A percentile compares a stretch with the other conserved stretches of the same genome.
These are phyloP conservation scores for Schizaphis graminum DNA, from an alignment of 2,888 invertebrate genomes.

Conservation along the genomic window DNA sequence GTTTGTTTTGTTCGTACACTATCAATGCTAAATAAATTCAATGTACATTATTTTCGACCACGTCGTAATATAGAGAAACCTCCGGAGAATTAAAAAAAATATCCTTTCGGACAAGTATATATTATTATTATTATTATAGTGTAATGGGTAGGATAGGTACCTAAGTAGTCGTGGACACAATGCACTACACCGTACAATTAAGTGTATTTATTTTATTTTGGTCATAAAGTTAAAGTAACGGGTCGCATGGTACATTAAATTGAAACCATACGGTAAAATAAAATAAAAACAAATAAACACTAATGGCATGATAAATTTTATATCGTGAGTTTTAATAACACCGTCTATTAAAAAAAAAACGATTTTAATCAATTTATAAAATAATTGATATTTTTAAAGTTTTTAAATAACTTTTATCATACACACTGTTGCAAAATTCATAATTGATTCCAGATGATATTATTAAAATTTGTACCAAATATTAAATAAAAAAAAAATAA, in stretches of 20 bases:
- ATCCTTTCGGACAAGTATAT: neutral
- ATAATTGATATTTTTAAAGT: too few relatives aligned
- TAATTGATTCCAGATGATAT: neutral
- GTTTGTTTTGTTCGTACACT: neutral
- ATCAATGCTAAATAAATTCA: neutral
- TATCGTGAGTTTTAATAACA: neutral
- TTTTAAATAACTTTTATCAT: neutral
- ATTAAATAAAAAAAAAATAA: too few relatives aligned
- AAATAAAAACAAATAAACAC: conserved; percentile 27
- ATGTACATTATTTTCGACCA: conserved; percentile 13
- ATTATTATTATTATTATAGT: neutral
- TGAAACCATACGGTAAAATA: conserved; percentile 22
- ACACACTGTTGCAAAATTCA: neutral
- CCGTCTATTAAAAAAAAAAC: neutral
- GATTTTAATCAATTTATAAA: neutral
- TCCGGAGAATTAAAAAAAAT: neutral
- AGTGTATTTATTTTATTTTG: conserved; percentile 42
- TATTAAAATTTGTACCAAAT: neutral
- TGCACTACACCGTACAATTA: conserved; percentile 23
- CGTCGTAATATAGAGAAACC: neutral
- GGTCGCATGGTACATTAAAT: conserved; percentile 15
- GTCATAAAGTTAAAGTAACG: conserved; percentile 13
- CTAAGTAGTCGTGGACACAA: conserved; percentile 24
- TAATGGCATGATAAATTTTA: conserved; percentile 29
- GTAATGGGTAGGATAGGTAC: neutral